Evolutionary conservation across 2,888 invertebrate genomes (phyloP).

Genomic region (Linyphia triangularis): DNA sequence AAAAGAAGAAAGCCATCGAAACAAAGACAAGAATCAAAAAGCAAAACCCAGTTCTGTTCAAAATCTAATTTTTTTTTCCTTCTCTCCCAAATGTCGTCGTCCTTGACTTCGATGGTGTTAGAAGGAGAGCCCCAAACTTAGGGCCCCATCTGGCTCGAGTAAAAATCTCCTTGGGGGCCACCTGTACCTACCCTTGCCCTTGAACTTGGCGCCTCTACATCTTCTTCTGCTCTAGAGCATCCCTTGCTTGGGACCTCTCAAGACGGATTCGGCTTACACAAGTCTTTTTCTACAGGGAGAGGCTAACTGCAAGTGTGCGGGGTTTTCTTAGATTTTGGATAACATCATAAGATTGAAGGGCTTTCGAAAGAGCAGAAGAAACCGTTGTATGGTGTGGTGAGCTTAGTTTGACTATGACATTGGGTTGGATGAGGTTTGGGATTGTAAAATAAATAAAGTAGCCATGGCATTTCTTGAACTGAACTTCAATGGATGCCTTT

Average conservation of each 20-base stretch:
- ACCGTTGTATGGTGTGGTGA: no score
- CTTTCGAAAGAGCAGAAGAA: no score
- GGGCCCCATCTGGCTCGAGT: slow-evolving; percentile 51
- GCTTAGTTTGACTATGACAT: no score
- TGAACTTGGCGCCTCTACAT: slow-evolving; percentile 58
- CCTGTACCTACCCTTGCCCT: slow-evolving; percentile 66
- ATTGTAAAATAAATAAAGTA: no score
- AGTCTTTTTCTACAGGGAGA: not conserved
- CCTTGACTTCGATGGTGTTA: slow-evolving; percentile 33
- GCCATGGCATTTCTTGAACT: no score
- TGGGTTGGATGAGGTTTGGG: no score
- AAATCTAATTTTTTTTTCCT: slow-evolving; percentile 4
- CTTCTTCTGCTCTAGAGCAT: not conserved
- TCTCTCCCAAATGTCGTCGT: slow-evolving; percentile 18
- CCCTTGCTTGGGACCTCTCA: slow-evolving; percentile 50
- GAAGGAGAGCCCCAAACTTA: slow-evolving; percentile 21
- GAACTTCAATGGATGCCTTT: no score
- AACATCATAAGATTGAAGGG: no score
- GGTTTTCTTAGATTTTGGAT: no score
- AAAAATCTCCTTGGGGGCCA: slow-evolving; percentile 51
- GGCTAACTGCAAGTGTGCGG: no score
- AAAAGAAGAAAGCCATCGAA: not conserved
- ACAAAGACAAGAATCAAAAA: not conserved
- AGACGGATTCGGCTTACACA: not conserved
- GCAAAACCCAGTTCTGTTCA: slow-evolving; percentile 5